These are phyloP conservation scores for Fabriciana adippe DNA, from an alignment of 2,888 invertebrate species.

Conservation along the genomic window DNA sequence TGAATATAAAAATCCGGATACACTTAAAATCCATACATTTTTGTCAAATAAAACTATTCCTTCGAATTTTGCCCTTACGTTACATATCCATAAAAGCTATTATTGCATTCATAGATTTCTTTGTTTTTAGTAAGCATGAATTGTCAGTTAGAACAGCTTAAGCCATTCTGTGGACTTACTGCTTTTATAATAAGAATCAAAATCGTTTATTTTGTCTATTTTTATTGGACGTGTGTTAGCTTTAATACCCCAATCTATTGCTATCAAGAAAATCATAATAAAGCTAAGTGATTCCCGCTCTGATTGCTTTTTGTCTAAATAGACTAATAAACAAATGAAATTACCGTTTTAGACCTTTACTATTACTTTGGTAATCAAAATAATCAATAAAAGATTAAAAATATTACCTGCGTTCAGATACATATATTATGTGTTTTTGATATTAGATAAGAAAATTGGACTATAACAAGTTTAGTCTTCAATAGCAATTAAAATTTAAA, in stretches of 20 bases:
- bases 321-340: too few species aligned
- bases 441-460: too few species aligned
- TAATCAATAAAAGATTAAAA: too few species aligned
- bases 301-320: too few species aligned
- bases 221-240: constrained; percentile 1
- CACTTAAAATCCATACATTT: constrained; percentile 1
- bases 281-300: neutral
- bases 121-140: too few species aligned
- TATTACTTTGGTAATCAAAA: too few species aligned
- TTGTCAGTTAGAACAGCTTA: neutral
- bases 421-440: too few species aligned
- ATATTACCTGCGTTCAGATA: too few species aligned
- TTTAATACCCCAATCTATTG: neutral
- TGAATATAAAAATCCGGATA: constrained; percentile 12
- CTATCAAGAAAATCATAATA: neutral
- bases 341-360: too few species aligned
- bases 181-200: neutral
- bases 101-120: neutral
- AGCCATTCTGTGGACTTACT: neutral
- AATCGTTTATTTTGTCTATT: neutral
- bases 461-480: too few species aligned
- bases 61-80: neutral
- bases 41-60: neutral
- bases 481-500: too few species aligned
- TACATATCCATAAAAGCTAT: neutral